Evolutionary conservation across 2,888 invertebrate species (phyloP).

Genomic region (Eupithecia vulgata): DNA sequence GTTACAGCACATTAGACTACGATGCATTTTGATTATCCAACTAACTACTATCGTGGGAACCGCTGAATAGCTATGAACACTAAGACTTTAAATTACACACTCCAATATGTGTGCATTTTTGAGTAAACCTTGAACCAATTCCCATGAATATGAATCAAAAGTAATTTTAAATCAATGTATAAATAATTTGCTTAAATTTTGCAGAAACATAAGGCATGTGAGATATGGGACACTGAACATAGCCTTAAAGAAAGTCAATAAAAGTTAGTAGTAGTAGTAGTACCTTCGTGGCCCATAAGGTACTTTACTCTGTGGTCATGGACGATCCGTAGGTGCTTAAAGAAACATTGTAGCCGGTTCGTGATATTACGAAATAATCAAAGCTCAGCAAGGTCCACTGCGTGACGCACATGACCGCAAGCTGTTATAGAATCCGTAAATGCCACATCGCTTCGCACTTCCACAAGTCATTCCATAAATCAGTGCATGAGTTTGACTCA

Average conservation of each 20-base stretch:
- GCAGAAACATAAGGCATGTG: neutral
- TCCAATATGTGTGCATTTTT: slow-evolving; percentile 18
- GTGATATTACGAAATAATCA: slow-evolving; percentile 39
- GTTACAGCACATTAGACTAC: slow-evolving; percentile 44
- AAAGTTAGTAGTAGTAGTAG: neutral
- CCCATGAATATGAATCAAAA: neutral
- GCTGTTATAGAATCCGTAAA: slow-evolving; percentile 39
- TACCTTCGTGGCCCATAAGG: neutral
- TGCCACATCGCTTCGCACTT: slow-evolving; percentile 29
- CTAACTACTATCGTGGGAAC: slow-evolving; percentile 47
- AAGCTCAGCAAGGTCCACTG: slow-evolving; percentile 44
- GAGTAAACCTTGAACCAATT: neutral
- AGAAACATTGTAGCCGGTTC: slow-evolving; percentile 23
- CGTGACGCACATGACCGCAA: slow-evolving; percentile 40
- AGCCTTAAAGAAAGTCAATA: neutral
- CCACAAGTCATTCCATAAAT: slow-evolving; percentile 18
- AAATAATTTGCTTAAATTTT: neutral
- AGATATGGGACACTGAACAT: slow-evolving; percentile 1
- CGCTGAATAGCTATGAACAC: slow-evolving; percentile 47
- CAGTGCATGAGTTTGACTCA: slow-evolving; percentile 5
- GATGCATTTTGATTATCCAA: slow-evolving; percentile 44
- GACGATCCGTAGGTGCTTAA: neutral
- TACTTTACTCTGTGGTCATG: neutral
- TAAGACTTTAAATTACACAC: slow-evolving; percentile 36
- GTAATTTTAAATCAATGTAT: neutral